Percentiles rank a stretch among this genome's conserved stretches.
Evolutionary conservation across 2,113 vertebrate species (phyloP).

Genomic region (Marmota monax): DNA sequence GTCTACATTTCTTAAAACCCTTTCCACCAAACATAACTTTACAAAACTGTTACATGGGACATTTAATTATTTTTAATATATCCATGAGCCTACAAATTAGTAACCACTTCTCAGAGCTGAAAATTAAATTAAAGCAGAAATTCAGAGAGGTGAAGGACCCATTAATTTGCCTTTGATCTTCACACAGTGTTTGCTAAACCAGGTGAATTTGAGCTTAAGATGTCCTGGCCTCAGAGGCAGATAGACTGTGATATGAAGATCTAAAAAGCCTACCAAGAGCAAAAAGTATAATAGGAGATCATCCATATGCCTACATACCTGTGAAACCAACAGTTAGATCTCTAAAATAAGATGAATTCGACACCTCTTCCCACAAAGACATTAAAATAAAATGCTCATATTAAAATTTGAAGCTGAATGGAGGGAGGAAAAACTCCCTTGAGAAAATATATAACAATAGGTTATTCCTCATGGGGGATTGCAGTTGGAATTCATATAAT

Average conservation of each 20-base stretch:
- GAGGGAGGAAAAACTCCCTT: neutral
- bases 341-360: conserved; percentile 8
- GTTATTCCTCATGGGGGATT: neutral
- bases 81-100: conserved; percentile 40
- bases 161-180: conserved; percentile 36
- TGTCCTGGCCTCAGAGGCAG: neutral
- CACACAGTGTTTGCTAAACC: neutral
- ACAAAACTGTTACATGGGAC: neutral
- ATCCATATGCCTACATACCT: neutral
- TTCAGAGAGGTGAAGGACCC: conserved; percentile 35
- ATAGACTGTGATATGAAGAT: neutral
- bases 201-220: neutral
- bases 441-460: neutral
- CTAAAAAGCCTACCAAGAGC: neutral
- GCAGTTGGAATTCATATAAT: conserved; percentile 6
- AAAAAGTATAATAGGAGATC: neutral
- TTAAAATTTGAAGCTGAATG: conserved; percentile 36
- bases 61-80: conserved; percentile 54
- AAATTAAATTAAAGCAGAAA: conserved; percentile 62
- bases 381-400: neutral
- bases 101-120: conserved; percentile 5
- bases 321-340: neutral
- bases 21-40: neutral
- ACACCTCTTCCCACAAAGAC: neutral
- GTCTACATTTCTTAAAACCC: neutral